These are phyloP conservation scores for Platyura marginata DNA, from an alignment of 1,140 invertebrate species.

Conservation along the genomic window DNA sequence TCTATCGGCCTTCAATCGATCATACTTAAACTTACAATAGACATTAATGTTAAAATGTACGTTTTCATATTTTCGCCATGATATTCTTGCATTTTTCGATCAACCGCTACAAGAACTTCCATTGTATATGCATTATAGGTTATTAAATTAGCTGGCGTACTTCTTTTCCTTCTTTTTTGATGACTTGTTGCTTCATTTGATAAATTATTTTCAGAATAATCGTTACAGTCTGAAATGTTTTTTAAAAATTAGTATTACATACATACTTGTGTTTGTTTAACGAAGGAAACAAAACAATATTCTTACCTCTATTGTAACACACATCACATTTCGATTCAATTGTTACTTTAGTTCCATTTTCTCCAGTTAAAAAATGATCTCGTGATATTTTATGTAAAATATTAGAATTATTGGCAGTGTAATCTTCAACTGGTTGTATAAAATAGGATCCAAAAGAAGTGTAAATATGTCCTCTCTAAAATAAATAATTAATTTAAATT, in stretches of 20 bases:
- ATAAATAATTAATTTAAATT: constrained; percentile 8
- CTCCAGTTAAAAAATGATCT: too few relatives aligned
- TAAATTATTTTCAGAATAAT: too few relatives aligned
- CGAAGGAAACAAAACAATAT: too few relatives aligned
- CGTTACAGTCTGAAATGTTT: too few relatives aligned
- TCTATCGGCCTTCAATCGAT: too few relatives aligned
- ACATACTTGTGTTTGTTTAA: too few relatives aligned
- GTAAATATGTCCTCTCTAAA: constrained; percentile 42
- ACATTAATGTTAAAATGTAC: constrained; percentile 66
- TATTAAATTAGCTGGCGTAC: neutral
- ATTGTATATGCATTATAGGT: constrained; percentile 42
- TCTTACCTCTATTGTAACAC: constrained; percentile 7
- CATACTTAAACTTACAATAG: constrained; percentile 54
- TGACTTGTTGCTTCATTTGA: neutral
- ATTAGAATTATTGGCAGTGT: constrained; percentile 10
- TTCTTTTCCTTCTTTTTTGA: neutral
- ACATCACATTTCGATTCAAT: neutral
- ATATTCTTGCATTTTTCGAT: constrained; percentile 56
- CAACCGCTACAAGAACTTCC: constrained; percentile 64
- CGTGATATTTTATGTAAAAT: constrained; percentile 20
- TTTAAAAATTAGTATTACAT: too few relatives aligned
- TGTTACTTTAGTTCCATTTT: neutral
- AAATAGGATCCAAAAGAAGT: constrained; percentile 39
- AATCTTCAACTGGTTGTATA: constrained; percentile 37
- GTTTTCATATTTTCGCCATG: constrained; percentile 31